Percentiles rank a stretch among this genome's conserved stretches.
These are phyloP conservation scores for Euzetes globulus DNA, from an alignment of 2,888 invertebrate genomes.

Conservation along the genomic window DNA sequence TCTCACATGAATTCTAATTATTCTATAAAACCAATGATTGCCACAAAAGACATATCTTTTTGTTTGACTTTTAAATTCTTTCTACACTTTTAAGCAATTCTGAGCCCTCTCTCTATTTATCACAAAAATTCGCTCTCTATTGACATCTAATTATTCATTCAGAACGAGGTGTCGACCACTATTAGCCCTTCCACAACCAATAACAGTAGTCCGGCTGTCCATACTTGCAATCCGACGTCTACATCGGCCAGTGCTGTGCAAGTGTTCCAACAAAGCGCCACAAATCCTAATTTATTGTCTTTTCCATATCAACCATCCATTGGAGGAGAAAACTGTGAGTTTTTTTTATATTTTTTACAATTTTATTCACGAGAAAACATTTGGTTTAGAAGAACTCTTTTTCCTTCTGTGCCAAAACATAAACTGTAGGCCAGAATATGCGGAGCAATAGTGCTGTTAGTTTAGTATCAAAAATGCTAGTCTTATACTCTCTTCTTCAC, in stretches of 20 bases:
- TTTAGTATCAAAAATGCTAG: not conserved
- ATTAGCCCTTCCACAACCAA: no score
- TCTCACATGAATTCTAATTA: conserved; percentile 10
- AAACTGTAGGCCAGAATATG: not conserved
- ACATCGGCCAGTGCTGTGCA: conserved; percentile 25
- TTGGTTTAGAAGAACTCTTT: conserved; percentile 9
- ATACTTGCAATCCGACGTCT: not conserved
- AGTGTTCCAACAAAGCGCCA: conserved; percentile 25
- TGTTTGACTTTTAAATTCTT: not conserved
- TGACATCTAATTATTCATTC: no score
- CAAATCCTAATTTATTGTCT: conserved; percentile 29
- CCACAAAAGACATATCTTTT: not conserved
- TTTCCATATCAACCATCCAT: conserved; percentile 41
- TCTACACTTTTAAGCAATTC: not conserved
- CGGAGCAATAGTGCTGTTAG: not conserved
- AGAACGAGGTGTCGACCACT: conserved; percentile 24
- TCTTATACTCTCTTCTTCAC: not conserved
- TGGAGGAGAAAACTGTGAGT: conserved; percentile 40
- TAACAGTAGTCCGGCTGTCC: not conserved
- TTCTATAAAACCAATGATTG: not conserved
- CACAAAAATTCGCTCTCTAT: no score
- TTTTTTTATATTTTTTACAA: not conserved
- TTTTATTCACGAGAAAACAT: conserved; percentile 8
- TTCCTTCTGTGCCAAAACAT: conserved; percentile 51
- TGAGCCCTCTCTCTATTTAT: no score